A percentile compares a stretch with the other conserved stretches of the same genome.
Conservation (phyloP, 2,797 vertebrate species). For the Fundulus diaphanus region DNA sequence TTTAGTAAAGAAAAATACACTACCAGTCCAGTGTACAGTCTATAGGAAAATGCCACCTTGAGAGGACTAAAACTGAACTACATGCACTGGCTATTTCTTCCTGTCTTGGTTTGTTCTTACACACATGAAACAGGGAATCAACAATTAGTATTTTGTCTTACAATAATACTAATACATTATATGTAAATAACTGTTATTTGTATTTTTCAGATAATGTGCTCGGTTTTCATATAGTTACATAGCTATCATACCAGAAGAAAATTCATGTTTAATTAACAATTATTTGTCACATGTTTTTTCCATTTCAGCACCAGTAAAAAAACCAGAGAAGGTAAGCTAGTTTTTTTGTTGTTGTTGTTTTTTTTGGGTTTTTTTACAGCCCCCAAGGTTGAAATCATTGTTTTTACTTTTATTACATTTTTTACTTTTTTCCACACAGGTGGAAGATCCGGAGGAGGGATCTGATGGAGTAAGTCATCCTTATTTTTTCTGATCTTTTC, state of each 20-base stretch:
- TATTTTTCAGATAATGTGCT: neutral
- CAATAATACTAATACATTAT: neutral
- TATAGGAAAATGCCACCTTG: neutral
- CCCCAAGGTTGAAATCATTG: neutral
- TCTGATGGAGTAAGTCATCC: constrained; percentile 15
- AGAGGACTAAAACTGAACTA: neutral
- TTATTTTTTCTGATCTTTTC: neutral
- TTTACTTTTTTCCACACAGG: neutral
- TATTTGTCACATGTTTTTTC: neutral
- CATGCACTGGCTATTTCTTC: neutral
- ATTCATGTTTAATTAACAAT: neutral
- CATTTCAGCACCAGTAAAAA: neutral
- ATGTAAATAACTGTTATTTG: neutral
- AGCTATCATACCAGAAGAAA: neutral
- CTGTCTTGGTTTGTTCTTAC: neutral
- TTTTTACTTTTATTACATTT: neutral
- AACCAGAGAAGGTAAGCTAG: constrained; percentile 7
- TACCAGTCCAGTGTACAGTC: no score
- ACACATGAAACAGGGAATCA: no score
- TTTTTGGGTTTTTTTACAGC: neutral
- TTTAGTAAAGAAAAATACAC: neutral
- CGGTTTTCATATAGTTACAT: neutral
- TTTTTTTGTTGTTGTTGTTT: neutral
- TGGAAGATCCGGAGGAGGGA: neutral
- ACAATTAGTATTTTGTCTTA: neutral